Base-by-base conservation (phyloP, 2,888 invertebrate genomes). In the Drosophila paracracens region DNA sequence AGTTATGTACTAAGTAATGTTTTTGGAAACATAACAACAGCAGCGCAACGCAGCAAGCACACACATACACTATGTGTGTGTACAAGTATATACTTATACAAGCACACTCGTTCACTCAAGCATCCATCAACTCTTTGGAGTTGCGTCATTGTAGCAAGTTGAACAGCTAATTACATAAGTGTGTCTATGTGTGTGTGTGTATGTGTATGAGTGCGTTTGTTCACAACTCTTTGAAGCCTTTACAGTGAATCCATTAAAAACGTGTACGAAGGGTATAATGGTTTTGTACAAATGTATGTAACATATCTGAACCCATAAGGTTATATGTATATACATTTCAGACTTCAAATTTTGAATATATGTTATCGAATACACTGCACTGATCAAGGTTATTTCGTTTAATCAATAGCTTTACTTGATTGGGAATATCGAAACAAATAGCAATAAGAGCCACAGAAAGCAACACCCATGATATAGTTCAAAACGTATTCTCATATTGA, bases 161-260 rank as follows among this genome's bases (percentile, higher is more conserved):
- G 40, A 40, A 68, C 29, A 66, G 60, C 67, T 40, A 58, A 59
- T 48, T 53, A 33, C 38, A 68, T 68, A 58, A 56, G 51, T 58
- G 25, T 38, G 13, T 58, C 38, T 61, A 35, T 48, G 11, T 50
- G 18, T 46, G n/a, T n/a, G 40, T 40, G 7, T 36, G 16, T 36
- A 7, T 18, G 18, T 18, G 3, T 38, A 7, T 29, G 53, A 48
- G 50, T 57, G 57, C 56, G 61, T 67, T 50, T 69, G 65, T 62
- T 52, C 59, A 59, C 61, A 82, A 70, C 63, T 70, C 74, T 71
- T 83, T 70, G 54, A 77, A 59, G 72, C 60, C 65, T 63, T 69
- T 25, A 25, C 25, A 25, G 27, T 8, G 8, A 27, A 25, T 8
- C 46, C 46, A 46, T 25, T 46, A 25, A 8, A 16, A 46, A 16